Evolutionary conservation across 2,888 invertebrate species (phyloP), one percentile per base, ranked within the genome.

Genomic region (Lithodes maja): DNA sequence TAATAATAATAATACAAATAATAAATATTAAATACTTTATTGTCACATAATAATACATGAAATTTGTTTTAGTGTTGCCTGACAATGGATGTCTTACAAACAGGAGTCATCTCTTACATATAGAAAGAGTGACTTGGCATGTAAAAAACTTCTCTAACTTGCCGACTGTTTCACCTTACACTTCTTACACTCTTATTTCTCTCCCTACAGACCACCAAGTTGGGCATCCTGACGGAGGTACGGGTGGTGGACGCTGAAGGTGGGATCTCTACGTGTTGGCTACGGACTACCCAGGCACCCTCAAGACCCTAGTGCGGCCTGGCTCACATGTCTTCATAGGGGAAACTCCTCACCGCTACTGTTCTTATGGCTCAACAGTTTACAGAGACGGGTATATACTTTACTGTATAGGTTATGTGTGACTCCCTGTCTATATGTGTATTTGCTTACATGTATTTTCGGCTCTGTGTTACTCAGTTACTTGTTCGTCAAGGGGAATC

Each of bases 361-460:
- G 77, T 50, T n/a, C 52, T 77, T n/a, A 50, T 50, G 77, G 77
- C 7, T 52, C 52, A 77, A 50, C 52, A 77, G 15, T 77, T 77
- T 53, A n/a, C 77, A 0, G 15, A 9, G 2, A 77, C 50, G 15
- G 77, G 77, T 77, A 15, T 15, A 12, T 68, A 5, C 68, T 68
- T 68, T n/a, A n/a, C n/a, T n/a, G n/a, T n/a, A n/a, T n/a, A n/a
- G n/a, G n/a, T 12, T 68, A 9, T 12, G 12, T 5, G 68, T 68
- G 68, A 68, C 68, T 68, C 12, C 5, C 68, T 9, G 68, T 68
- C 68, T 68, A 71, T 12, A 71, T 12, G 33, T 12, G 33, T 12
- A 71, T 71, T 17, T 12, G 33, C 33, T 17, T 71, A 71, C 15
- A 71, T 12, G 33, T 71, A 71, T 71, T 68, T 68, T 9, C 5